phyloP scores from a whole-genome alignment of 2,888 invertebrate genomes.

The Trachelus troglodyta region DNA sequence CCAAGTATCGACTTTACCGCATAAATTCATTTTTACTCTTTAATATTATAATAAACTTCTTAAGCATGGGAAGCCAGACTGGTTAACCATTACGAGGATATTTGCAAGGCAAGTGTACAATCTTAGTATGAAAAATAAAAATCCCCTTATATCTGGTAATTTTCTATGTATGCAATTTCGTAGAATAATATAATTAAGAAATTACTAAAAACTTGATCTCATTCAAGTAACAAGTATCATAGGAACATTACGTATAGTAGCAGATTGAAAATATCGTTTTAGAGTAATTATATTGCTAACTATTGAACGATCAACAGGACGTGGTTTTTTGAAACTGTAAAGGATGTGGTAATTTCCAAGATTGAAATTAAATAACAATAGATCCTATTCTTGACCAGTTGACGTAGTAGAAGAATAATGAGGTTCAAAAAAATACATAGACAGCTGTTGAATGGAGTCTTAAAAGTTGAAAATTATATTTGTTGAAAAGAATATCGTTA shows the following conservation, averaged over 20 bases:
- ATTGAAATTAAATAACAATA: neutral
- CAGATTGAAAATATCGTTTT: neutral
- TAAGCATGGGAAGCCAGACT: neutral
- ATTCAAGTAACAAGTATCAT: neutral
- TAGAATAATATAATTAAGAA: neutral
- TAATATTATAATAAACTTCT: neutral
- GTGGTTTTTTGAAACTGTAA: neutral
- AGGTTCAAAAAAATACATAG: neutral
- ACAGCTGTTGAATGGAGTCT: neutral
- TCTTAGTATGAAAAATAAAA: neutral
- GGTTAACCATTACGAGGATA: neutral
- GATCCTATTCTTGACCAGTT: neutral
- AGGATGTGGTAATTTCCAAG: neutral
- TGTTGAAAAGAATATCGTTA: slow-evolving; percentile 43
- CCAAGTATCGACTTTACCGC: neutral
- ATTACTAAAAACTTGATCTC: neutral
- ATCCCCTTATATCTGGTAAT: neutral
- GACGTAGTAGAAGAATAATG: neutral
- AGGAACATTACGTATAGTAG: neutral
- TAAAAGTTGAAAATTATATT: slow-evolving; percentile 53
- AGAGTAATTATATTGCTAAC: neutral
- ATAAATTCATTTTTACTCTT: neutral
- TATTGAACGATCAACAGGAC: neutral
- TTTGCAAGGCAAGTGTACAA: neutral
- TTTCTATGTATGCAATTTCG: neutral